Conservation (phyloP, 2,797 vertebrate genomes). For the Anguilla megastoma region DNA sequence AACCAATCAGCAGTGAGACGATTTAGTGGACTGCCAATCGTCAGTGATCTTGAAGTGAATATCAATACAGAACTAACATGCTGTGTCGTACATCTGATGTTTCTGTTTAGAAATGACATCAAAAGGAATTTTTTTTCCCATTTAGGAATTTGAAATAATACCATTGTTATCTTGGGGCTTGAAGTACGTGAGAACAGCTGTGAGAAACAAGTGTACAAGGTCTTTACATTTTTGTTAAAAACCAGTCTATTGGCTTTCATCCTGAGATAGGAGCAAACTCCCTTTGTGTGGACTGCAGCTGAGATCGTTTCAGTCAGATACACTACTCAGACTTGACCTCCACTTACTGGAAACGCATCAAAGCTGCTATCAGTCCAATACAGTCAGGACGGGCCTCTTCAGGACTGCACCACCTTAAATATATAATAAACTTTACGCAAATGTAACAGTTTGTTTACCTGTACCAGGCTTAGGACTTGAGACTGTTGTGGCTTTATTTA, state of each 20-base stretch:
- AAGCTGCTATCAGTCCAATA: neutral
- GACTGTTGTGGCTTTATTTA: neutral
- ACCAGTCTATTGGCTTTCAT: neutral
- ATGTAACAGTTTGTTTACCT: neutral
- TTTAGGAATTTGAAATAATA: neutral
- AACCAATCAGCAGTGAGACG: neutral
- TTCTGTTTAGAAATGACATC: neutral
- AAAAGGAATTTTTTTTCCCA: neutral
- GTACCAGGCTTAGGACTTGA: neutral
- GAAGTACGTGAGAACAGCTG: neutral
- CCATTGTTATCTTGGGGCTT: neutral
- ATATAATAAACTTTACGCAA: neutral
- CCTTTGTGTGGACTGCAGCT: neutral
- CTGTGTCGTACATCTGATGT: neutral
- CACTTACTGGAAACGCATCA: neutral
- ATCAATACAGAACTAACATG: neutral
- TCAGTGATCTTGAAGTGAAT: neutral
- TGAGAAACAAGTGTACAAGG: neutral
- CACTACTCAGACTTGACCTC: neutral
- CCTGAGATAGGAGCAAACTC: neutral
- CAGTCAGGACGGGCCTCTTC: neutral
- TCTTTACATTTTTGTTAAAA: neutral
- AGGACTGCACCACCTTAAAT: neutral
- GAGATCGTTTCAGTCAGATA: neutral
- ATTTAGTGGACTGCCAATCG: neutral